phyloP scores from a whole-genome alignment of 2,888 invertebrate genomes.

The Protophormia terraenovae region DNA sequence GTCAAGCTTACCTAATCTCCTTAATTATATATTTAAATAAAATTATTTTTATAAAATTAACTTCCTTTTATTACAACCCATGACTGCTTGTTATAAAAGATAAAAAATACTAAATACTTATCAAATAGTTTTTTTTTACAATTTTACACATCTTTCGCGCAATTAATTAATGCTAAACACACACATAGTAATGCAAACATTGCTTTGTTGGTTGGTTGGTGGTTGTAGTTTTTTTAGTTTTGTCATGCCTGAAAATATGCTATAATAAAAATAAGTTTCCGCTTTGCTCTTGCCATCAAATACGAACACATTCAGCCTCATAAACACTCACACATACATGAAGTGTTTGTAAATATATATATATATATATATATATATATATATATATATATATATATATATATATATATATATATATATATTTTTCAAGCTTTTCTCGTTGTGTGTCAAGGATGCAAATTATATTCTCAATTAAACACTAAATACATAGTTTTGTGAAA shows the following conservation, averaged over 20 bases:
- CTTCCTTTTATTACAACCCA: not conserved
- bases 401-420: no score
- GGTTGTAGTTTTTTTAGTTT: not conserved
- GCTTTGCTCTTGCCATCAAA: not conserved
- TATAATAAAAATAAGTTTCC: not conserved
- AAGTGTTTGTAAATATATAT: no score
- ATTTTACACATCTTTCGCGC: slow-evolving; percentile 40
- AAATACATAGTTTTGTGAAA: slow-evolving; percentile 18
- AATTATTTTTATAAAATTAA: slow-evolving; percentile 39
- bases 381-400: no score
- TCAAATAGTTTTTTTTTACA: not conserved
- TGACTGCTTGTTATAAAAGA: not conserved
- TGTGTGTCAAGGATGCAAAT: slow-evolving; percentile 44
- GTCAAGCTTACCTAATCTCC: not conserved
- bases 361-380: no score
- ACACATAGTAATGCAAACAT: not conserved
- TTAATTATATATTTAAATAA: slow-evolving; percentile 5
- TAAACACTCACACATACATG: not conserved
- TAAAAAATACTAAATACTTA: not conserved
- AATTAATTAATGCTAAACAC: slow-evolving; percentile 48
- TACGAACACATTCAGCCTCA: not conserved
- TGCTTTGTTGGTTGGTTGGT: not conserved
- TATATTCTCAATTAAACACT: slow-evolving; percentile 44
- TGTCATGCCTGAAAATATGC: slow-evolving; percentile 15
- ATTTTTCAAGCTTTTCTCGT: not conserved